Evolutionary conservation across 2,888 invertebrate genomes (phyloP), one percentile per base, ranked within the genome.

Genomic region (Andrena dorsata): DNA sequence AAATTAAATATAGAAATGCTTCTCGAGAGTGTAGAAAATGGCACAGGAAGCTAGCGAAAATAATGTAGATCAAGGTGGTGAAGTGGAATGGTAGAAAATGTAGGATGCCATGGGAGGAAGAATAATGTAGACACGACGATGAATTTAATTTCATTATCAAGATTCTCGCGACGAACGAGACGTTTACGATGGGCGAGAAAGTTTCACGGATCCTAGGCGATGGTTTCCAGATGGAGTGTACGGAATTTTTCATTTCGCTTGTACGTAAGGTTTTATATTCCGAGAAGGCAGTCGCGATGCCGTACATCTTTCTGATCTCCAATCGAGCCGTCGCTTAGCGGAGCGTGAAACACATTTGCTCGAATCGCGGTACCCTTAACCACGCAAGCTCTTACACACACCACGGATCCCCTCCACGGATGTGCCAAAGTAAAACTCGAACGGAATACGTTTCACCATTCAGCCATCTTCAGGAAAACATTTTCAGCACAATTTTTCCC

Each of bases 241-340:
- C 76, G 20, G 72, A 49, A 86, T 86, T 90, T 91, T 90, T 86
- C 85, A 84, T 76, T 76, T 68, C 73, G 89, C 84, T 84, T 89
- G 89, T 90, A 89, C 89, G 80, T 65, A 68, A 80, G 76, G 82
- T 88, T 88, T 88, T 90, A 86, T 84, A 88, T 87, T 90, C 90
- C 69, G 32, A 66, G 80, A 76, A 87, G 83, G 85, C 73, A 83
- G 73, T 75, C 83, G 82, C 74, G 85, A 61, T 72, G 85, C 78
- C 88, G 89, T 92, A 91, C 92, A 92, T 92, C 92, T 92, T 89
- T 90, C 91, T 88, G 92, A 92, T 92, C 92, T 91, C 90, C 91
- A 92, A 93, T 93, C 91, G 92, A 91, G 90, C 91, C 91, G 92
- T 92, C 92, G 93, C 92, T 93, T 93, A 93, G 91, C 91, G 91